Evolutionary conservation across 2,888 invertebrate genomes (phyloP).

Genomic region (Pterobdella sp.): DNA sequence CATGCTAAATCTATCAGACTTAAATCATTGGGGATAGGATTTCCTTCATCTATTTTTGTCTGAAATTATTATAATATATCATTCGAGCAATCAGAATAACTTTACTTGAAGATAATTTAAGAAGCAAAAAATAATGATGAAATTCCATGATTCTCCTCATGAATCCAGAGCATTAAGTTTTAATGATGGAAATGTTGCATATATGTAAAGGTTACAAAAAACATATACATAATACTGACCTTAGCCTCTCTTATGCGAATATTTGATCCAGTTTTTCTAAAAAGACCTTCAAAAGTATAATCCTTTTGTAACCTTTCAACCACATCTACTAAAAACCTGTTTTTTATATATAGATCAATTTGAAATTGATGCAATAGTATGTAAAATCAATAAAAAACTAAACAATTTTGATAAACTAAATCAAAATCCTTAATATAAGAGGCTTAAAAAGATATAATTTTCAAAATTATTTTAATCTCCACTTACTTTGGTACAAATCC

Average conservation of each 20-base stretch:
- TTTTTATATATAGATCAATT: not conserved
- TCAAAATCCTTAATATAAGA: not conserved
- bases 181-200: not conserved
- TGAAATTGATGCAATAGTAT: not conserved
- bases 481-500: slow-evolving; percentile 48
- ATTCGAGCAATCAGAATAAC: no score
- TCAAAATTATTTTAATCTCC: not conserved
- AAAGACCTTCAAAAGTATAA: slow-evolving; percentile 71
- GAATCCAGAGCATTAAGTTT: not conserved
- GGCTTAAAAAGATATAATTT: not conserved
- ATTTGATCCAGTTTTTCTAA: slow-evolving; percentile 78
- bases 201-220: no score
- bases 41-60: slow-evolving; percentile 66
- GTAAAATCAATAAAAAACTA: not conserved
- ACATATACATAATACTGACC: slow-evolving; percentile 50
- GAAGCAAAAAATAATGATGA: not conserved
- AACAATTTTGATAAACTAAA: not conserved
- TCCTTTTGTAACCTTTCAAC: slow-evolving; percentile 52
- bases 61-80: no score
- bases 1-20: slow-evolving; percentile 77
- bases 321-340: slow-evolving; percentile 44
- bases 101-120: no score
- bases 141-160: not conserved
- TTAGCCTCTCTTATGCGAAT: slow-evolving; percentile 73
- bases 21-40: slow-evolving; percentile 58